These are phyloP conservation scores for Lepidotrigona ventralis DNA, from an alignment of 1,140 invertebrate genomes.

Conservation along the genomic window DNA sequence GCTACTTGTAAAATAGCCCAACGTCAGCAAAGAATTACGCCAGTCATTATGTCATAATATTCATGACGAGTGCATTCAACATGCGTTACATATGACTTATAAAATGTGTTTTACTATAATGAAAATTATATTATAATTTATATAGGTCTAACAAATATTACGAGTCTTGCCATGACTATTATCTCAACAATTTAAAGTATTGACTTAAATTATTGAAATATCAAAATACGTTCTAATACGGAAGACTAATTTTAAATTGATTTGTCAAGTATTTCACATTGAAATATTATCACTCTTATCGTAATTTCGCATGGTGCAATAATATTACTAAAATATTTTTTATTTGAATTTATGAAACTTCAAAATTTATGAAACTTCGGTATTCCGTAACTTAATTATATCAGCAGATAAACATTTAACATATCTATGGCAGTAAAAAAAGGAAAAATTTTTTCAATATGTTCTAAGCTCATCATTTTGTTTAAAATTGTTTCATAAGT, in stretches of 20 bases:
- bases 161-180: conserved; percentile 34
- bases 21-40: conserved; percentile 64
- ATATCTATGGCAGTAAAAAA: conserved; percentile 71
- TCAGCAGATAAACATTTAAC: conserved; percentile 45
- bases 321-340: conserved; percentile 32
- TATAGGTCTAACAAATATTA: conserved; percentile 50
- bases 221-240: conserved; percentile 64
- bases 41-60: conserved; percentile 41
- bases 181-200: conserved; percentile 60
- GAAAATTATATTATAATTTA: conserved; percentile 25
- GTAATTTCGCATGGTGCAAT: conserved; percentile 35
- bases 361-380: too few relatives aligned
- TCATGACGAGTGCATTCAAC: conserved; percentile 35
- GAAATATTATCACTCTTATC: conserved; percentile 39
- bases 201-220: conserved; percentile 56
- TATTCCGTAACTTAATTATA: conserved; percentile 44
- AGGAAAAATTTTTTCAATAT: conserved; percentile 60
- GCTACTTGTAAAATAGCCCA: conserved; percentile 63
- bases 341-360: conserved; percentile 33
- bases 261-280: conserved; percentile 49
- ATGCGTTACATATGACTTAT: conserved; percentile 26
- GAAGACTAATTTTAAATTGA: conserved; percentile 71
- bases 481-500: conserved; percentile 42
- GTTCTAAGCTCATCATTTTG: conserved; percentile 48
- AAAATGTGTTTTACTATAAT: conserved; percentile 30